Evolutionary conservation across 1,140 invertebrate genomes (phyloP).

Genomic region (Delia radicum): DNA sequence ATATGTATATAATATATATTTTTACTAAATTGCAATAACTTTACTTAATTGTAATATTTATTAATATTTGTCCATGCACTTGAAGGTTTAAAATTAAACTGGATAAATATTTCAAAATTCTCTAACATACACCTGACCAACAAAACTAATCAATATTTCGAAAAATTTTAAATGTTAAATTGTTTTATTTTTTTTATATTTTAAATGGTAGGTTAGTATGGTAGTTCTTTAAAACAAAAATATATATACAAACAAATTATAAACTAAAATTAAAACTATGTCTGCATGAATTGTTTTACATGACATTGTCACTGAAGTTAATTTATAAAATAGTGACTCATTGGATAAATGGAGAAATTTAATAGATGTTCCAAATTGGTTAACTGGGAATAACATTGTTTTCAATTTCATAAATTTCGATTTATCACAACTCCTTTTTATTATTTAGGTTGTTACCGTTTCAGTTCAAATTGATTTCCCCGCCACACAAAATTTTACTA

Average conservation of each 20-base stretch:
- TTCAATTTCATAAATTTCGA: too few relatives aligned
- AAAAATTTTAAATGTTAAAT: not conserved
- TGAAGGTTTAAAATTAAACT: not conserved
- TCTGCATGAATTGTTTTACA: not conserved
- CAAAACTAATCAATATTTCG: not conserved
- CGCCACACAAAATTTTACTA: too few relatives aligned
- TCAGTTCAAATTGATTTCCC: too few relatives aligned
- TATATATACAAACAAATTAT: not conserved
- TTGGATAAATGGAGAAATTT: not conserved
- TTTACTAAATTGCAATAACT: too few relatives aligned
- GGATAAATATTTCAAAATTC: not conserved
- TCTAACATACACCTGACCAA: not conserved
- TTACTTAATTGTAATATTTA: too few relatives aligned
- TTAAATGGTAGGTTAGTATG: not conserved
- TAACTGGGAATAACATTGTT: too few relatives aligned
- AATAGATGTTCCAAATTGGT: too few relatives aligned
- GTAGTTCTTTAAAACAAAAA: not conserved
- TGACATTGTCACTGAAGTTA: not conserved
- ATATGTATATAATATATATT: too few relatives aligned
- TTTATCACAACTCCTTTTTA: too few relatives aligned
- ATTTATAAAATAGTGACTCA: not conserved
- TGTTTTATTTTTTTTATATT: not conserved
- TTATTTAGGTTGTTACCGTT: too few relatives aligned
- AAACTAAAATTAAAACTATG: not conserved
- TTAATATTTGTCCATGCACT: slow-evolving; percentile 6